phyloP scores from a whole-genome alignment of 2,113 vertebrate genomes.

The Anolis carolinensis region DNA sequence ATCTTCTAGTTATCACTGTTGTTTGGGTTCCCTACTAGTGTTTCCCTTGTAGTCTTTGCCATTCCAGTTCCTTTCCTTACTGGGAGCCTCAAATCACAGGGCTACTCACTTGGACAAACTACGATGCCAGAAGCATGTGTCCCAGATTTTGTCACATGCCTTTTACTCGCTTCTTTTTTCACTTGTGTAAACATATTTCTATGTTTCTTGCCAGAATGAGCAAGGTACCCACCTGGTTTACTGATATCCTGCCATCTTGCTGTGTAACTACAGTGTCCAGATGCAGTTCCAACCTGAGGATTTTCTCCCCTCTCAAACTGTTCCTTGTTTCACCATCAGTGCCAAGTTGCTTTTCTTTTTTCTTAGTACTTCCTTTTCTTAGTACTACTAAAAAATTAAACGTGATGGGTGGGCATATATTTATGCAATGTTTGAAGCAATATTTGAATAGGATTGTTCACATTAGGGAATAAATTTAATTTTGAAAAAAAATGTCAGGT shows the following conservation, averaged over 20 bases:
- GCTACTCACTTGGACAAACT: not conserved
- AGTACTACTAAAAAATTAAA: not conserved
- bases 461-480: too few relatives aligned
- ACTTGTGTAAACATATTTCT: not conserved
- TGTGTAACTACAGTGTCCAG: conserved; percentile 55
- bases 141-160: not conserved
- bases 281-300: not conserved
- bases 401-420: not conserved
- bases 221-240: not conserved
- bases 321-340: not conserved
- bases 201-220: not conserved
- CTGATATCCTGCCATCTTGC: conserved; percentile 70
- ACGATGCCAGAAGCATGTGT: not conserved
- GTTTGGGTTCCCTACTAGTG: not conserved
- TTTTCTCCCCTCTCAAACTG: not conserved
- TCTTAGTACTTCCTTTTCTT: not conserved
- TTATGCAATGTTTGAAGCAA: not conserved
- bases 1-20: not conserved
- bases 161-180: conserved; percentile 32
- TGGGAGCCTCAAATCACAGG: not conserved
- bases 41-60: not conserved
- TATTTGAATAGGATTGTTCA: too few relatives aligned
- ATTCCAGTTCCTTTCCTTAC: not conserved
- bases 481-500: too few relatives aligned
- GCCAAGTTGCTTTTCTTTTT: not conserved